Base-by-base conservation (phyloP, 2,797 vertebrate species). In the Spinus pinus region DNA sequence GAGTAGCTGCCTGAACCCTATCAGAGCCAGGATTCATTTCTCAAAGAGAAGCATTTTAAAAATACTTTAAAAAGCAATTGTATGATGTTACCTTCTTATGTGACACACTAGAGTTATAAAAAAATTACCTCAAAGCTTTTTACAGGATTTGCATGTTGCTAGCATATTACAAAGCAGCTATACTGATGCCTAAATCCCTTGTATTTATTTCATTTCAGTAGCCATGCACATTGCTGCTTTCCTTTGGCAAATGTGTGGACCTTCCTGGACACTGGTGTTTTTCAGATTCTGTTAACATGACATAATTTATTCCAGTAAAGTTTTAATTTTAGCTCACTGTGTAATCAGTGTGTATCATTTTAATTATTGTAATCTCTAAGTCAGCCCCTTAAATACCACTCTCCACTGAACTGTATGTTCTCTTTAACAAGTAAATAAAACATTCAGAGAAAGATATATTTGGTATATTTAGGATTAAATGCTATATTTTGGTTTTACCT, bases 271-370 rank as follows among this genome's bases (percentile, higher is more conserved):
- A 83, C 44, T 72, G 62, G 14, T 84, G 75, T 86, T 95, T 90
- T 86, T 90, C 82, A 94, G 66, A 95, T 93, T 91, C 92, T 90
- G 30, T 70, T 84, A 79, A 81, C 20, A 33, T 94, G 88, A 95
- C 79, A 73, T 86, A 86, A 73, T 81, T 88, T 94, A 86, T 93
- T 96, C 89, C 85, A 91, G 79, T 44, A 86, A 88, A 72, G 75
- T 81, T 89, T 95, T 95, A 92, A 94, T 92, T 94, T 93, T 91
- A 94, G 73, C 47, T 90, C 56, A 69, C 67, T 80, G 41, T 73
- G 57, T 89, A 87, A 93, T 90, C 65, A 86, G 42, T 21, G 5
- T 88, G 72, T 37, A 83, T 27, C 31, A 90, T 69, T 94, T 93
- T 90, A 88, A 91, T 93, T 94, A 80, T 46, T 90, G 24, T 57